Evolutionary conservation across 2,888 invertebrate species (phyloP), one percentile per base, ranked within the genome.

Genomic region (Epinotia ramella): DNA sequence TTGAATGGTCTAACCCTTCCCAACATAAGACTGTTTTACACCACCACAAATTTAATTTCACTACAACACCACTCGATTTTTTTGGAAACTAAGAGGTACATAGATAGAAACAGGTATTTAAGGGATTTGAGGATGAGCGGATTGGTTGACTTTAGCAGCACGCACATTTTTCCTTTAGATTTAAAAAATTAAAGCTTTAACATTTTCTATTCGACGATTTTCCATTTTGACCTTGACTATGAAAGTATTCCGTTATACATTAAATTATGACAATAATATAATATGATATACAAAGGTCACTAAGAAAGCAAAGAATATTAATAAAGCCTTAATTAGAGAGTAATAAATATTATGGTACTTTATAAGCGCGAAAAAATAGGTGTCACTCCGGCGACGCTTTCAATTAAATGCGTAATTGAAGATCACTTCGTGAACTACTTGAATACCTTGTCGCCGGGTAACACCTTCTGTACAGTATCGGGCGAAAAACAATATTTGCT

Each of bases 321-420:
- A 88, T 85, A 86, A 53, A 88, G 85, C 86, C 86, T 88, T 86
- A 89, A 82, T 83, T 84, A 85, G 84, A 85, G 86, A 87, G 87
- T 72, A 91, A 92, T 91, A 92, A 92, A 92, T 91, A 92, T 87
- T 91, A 92, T 87, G 88, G 88, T 90, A 91, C 85, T 90, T 89
- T 91, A 89, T 89, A 91, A 91, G 91, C 91, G 87, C 88, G 90
- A 88, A 87, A 86, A 88, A 87, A 88, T 84, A 86, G 81, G 78
- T 79, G 80, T 79, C 77, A 82, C 80, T 78, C 75, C 79, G 77
- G 78, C 79, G 78, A 77, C 78, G 78, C 75, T 76, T 77, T 65
- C 73, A 74, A 69, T 60, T 70, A 72, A 76, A 76, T 72, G 76
- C 72, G 62, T 57, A 67, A 67, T 67, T 59, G 18, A 53, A 33